Base-by-base conservation (phyloP, 2,888 invertebrate species). In the Sminthurides aquaticus region DNA sequence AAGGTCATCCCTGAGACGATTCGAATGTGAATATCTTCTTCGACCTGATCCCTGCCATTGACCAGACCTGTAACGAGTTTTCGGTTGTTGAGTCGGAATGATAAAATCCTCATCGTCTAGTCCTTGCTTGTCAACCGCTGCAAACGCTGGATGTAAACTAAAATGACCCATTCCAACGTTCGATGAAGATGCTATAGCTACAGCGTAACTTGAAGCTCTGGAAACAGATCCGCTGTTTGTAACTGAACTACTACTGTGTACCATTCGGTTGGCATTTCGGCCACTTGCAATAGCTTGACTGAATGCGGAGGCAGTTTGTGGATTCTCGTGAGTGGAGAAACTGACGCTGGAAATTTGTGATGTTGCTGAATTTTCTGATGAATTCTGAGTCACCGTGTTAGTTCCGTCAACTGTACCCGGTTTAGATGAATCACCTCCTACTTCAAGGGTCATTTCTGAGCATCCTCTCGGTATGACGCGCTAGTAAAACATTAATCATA, bases 391-490 rank as follows among this genome's bases (percentile, higher is more conserved):
- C 11, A 74, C 67, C 0, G 73, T 73, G 29, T 74, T 74, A 25
- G 73, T 48, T 1, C 70, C 69, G 64, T 74, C 72, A 28, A 68
- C 68, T 3, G 62, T 22, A 15, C 57, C 52, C 27, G 52, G 65
- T 3, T 62, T 67, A 15, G 65, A 60, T 2, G 69, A 65, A 28
- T 71, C 71, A 15, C 68, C 69, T 11, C 56, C 67, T 0, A 72
- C 64, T 60, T 74, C 74, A 22, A 71, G 64, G 2, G 71, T 69
- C 69, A 74, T 74, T 62, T 74, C 74, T 0, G 73, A 69, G 43
- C 74, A 74, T 8, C 74, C 74, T 25, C 74, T 49, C 22, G 74
- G 74, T 27, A 74, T 71, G n/a, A 74, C 74, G 57, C 72, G 62
- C 74, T 74, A 24, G 11, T 34, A n/a, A n/a, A n/a, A n/a, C n/a